Conservation (phyloP, 1,140 invertebrate species). For the Harpegnathos saltator region DNA sequence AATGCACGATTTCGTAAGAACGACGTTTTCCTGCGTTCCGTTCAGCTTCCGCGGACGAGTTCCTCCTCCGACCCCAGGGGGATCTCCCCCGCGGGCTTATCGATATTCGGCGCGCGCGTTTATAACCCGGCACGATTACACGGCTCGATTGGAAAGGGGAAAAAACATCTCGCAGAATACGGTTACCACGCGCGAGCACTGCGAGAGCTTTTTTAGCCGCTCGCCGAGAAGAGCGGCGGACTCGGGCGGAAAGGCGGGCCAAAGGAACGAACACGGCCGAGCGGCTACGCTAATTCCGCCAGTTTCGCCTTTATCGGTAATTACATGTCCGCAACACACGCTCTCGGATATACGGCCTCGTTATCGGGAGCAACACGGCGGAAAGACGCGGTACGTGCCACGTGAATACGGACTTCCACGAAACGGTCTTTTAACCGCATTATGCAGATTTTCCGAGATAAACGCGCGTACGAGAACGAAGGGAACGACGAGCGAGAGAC, state of each 20-base stretch:
- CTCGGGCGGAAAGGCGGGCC: neutral
- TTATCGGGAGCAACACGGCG: constrained; percentile 25
- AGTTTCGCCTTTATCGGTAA: constrained; percentile 10
- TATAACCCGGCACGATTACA: too few species aligned
- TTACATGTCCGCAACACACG: neutral
- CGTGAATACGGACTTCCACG: constrained; percentile 19
- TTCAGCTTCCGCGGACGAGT: too few species aligned
- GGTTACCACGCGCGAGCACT: too few species aligned
- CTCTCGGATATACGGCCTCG: neutral
- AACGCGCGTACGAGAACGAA: neutral
- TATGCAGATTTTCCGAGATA: constrained; percentile 37
- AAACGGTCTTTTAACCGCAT: constrained; percentile 29
- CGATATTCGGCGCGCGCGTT: too few species aligned
- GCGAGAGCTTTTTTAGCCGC: too few species aligned
- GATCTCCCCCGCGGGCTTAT: too few species aligned
- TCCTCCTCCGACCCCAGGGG: too few species aligned
- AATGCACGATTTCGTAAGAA: too few species aligned
- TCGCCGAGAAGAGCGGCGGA: neutral
- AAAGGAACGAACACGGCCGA: neutral
- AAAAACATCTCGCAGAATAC: too few species aligned
- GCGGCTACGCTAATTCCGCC: neutral
- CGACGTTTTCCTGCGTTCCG: too few species aligned
- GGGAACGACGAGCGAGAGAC: too few species aligned
- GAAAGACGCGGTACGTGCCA: constrained; percentile 8
- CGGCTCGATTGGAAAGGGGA: too few species aligned